These are phyloP conservation scores for Drosophila engyochracea DNA, from an alignment of 2,888 invertebrate genomes.

Conservation along the genomic window DNA sequence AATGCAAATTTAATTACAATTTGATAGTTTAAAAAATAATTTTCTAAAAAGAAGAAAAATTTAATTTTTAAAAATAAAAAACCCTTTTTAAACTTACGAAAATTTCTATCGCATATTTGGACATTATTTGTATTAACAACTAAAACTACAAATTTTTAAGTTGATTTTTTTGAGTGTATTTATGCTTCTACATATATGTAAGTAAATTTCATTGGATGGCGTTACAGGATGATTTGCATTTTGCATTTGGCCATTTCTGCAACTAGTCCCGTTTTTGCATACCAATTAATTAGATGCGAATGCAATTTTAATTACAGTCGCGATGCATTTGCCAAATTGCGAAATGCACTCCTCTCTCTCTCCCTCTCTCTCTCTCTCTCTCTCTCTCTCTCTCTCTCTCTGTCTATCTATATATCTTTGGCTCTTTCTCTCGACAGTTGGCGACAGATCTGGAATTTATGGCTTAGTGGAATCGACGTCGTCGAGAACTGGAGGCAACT, in stretches of 20 bases:
- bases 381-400: not conserved
- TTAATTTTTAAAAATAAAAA: not conserved
- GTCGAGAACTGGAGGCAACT: conserved; percentile 43
- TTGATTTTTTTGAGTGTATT: not conserved
- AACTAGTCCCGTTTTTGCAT: conserved; percentile 80
- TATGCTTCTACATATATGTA: conserved; percentile 1
- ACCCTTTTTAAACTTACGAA: accelerated
- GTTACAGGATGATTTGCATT: conserved; percentile 73
- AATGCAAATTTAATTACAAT: accelerated
- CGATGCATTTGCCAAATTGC: conserved; percentile 79
- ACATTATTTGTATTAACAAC: not conserved
- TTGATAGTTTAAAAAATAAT: not conserved
- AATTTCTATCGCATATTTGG: not conserved
- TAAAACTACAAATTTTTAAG: accelerated
- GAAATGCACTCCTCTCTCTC: conserved; percentile 37
- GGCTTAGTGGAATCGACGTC: conserved; percentile 47
- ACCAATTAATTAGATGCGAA: conserved; percentile 85
- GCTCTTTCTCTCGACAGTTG: conserved; percentile 1
- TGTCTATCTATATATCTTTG: not conserved
- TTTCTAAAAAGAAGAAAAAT: no score
- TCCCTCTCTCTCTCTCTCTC: not conserved
- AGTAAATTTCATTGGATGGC: conserved; percentile 46
- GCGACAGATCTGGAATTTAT: conserved; percentile 66
- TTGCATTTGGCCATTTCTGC: conserved; percentile 72
- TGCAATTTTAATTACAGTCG: conserved; percentile 84